Conservation (phyloP, 1,140 invertebrate genomes). For the Monomorium pharaonis region DNA sequence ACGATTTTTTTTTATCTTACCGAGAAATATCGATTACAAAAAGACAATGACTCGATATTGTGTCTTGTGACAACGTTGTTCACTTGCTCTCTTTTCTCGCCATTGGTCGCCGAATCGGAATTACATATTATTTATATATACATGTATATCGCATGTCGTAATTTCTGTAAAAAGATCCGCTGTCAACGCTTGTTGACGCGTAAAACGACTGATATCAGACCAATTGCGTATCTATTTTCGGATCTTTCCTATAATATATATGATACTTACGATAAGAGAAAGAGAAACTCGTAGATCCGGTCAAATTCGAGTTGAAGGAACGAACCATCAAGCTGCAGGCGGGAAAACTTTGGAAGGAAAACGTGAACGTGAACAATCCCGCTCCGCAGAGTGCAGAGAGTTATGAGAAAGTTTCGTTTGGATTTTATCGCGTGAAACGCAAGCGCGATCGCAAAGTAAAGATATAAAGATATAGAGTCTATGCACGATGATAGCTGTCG, state of each 20-base stretch:
- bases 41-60: neutral
- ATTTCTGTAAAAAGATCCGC: neutral
- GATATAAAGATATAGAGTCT: neutral
- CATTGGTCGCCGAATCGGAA: neutral
- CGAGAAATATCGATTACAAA: neutral
- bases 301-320: conserved; percentile 15
- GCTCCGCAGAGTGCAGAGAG: neutral
- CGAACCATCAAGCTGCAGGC: neutral
- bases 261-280: neutral
- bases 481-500: neutral
- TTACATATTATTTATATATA: neutral
- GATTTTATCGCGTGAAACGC: conserved; percentile 10
- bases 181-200: neutral
- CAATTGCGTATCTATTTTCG: neutral
- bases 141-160: too few species aligned
- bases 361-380: neutral
- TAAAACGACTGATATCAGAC: neutral
- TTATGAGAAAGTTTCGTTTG: neutral
- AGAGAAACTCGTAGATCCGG: neutral
- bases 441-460: neutral
- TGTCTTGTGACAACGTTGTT: neutral
- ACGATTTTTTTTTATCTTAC: too few species aligned
- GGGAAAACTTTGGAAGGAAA: neutral
- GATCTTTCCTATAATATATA: neutral
- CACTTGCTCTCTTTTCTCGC: neutral